Base-by-base conservation (phyloP, 1,140 invertebrate species). In the Eupeodes corollae region DNA sequence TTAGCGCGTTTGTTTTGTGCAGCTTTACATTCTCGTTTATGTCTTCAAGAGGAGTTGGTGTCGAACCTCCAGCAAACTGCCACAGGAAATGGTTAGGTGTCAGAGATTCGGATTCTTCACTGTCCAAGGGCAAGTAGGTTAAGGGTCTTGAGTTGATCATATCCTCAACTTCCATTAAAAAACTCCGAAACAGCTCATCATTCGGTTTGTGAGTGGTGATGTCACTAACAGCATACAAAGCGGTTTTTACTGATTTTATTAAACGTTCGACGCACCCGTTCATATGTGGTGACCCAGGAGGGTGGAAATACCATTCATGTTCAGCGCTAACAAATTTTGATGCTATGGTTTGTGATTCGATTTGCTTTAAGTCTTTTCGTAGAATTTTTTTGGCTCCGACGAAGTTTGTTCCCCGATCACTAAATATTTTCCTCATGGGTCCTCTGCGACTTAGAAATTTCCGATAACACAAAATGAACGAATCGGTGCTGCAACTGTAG, bases 31-130 rank as follows among this genome's bases (percentile, higher is more conserved):
- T 16, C 0, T 49, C 52, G 3, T 50, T 41, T 6, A 43, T 38
- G 5, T 32, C 3, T 3, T 50, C 6, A 3, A 59, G 37, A 1
- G 46, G 12, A 1, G 37, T 47, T 0, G 57, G 41, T 5, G 61
- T 50, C 1, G 48, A 42, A 0, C 60, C 59, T 19, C 63, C 52
- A n/a, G n/a, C n/a, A n/a, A n/a, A n/a, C n/a, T n/a, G n/a, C n/a
- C n/a, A n/a, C 14, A 70, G 16, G 16, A 61, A 56, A 49, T 59
- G 57, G 16, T 48, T 48, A 9, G 62, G 62, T 5, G 59, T 65
- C 10, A 61, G 47, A 12, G 52, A 50, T 11, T 53, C 47, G 2
- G 50, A 38, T 19, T 63, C 55, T 26, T 47, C 44, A 3, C 57
- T 55, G 40, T 66, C 49, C 6, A 51, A 19, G 8, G 47, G 32